Percentiles rank a stretch among this genome's conserved stretches.
Conservation (phyloP, 2,888 invertebrate species). For the Kryphioiulus occultus region DNA sequence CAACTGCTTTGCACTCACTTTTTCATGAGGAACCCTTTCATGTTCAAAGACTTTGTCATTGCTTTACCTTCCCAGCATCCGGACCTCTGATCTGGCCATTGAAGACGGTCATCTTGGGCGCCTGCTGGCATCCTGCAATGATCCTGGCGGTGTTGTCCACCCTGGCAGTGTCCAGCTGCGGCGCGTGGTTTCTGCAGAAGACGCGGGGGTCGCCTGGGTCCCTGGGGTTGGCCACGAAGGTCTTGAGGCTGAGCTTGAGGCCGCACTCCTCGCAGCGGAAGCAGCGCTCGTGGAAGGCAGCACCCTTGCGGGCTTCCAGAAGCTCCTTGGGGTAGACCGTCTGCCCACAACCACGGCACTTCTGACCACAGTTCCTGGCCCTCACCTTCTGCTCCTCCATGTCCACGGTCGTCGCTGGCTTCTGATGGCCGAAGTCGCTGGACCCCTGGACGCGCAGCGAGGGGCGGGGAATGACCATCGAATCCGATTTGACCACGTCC, state of each 20-base stretch:
- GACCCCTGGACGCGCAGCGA: not conserved
- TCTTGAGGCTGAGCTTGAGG: slow-evolving; percentile 47
- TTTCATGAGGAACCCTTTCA: too few relatives aligned
- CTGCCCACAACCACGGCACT: slow-evolving; percentile 43
- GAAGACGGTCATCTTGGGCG: slow-evolving; percentile 48
- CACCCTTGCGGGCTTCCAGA: slow-evolving; percentile 48
- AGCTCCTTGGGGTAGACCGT: slow-evolving; percentile 50
- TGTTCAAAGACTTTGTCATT: too few relatives aligned
- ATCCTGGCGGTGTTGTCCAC: slow-evolving; percentile 47
- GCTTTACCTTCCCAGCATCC: slow-evolving; percentile 51
- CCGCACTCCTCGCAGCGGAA: slow-evolving; percentile 51
- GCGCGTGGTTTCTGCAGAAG: slow-evolving; percentile 49
- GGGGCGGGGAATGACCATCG: not conserved
- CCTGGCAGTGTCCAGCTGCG: slow-evolving; percentile 48
- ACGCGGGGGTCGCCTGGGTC: slow-evolving; percentile 42
- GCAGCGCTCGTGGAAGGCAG: slow-evolving; percentile 50
- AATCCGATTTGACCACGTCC: not conserved
- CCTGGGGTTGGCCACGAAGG: slow-evolving; percentile 39
- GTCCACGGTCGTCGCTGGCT: not conserved
- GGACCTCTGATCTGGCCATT: slow-evolving; percentile 52
- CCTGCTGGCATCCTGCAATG: slow-evolving; percentile 36
- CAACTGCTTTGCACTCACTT: too few relatives aligned
- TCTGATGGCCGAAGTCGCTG: not conserved
- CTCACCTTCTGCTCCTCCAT: not conserved
- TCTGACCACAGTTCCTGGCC: not conserved